Percentiles rank a stretch among this genome's conserved stretches.
phyloP scores from a whole-genome alignment of 2,113 vertebrate species.

The Ceyx cyanopectus region DNA sequence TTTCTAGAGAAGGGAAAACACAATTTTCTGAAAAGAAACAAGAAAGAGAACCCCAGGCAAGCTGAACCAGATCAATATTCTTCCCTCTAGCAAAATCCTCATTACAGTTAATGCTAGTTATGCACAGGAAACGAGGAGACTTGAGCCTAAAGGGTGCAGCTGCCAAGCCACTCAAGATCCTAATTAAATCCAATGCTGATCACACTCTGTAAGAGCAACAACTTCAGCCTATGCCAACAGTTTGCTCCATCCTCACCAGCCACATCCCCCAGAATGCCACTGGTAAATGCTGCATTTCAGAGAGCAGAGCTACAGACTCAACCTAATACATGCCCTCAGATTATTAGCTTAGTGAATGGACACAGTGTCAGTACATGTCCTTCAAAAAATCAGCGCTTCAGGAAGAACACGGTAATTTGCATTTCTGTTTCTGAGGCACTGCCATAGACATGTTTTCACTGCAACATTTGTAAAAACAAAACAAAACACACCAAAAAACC shows the following conservation, averaged over 20 bases:
- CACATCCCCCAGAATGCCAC: not conserved
- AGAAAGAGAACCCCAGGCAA: not conserved
- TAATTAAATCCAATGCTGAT: not conserved
- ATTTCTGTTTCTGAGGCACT: not conserved
- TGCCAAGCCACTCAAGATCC: not conserved
- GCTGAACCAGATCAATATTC: not conserved
- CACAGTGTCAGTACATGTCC: not conserved
- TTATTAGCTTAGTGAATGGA: not conserved
- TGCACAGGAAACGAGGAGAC: not conserved
- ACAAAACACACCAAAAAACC: too few species aligned
- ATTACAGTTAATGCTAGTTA: not conserved
- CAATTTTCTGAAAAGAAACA: slow-evolving; percentile 11
- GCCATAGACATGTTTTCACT: not conserved
- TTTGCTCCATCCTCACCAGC: not conserved
- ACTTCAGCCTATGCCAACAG: not conserved
- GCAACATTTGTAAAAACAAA: not conserved
- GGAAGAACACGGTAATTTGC: not conserved
- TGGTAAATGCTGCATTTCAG: not conserved
- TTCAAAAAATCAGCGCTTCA: not conserved
- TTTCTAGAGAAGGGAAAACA: not conserved
- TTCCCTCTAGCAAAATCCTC: not conserved
- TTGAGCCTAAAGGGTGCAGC: not conserved
- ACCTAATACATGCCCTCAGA: not conserved
- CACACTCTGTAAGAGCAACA: not conserved
- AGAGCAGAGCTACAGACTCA: not conserved